Evolutionary conservation across 1,140 invertebrate genomes (phyloP).

Genomic region (Drosophila bocqueti): DNA sequence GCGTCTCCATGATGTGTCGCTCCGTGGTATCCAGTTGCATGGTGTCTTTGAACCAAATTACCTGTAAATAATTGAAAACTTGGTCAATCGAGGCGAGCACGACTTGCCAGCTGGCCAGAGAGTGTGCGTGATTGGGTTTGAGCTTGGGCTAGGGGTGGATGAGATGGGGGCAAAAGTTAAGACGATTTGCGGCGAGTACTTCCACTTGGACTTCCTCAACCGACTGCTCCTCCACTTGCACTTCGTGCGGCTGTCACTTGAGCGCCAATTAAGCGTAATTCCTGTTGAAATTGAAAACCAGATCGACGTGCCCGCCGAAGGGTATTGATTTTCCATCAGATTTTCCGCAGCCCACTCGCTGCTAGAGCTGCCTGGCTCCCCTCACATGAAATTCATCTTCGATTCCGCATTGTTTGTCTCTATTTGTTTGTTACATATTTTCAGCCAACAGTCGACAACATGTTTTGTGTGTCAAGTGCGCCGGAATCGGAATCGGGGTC

Average conservation of each 20-base stretch:
- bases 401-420: slow-evolving; percentile 46
- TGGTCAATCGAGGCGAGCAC: slow-evolving; percentile 70
- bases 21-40: slow-evolving; percentile 89
- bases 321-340: slow-evolving; percentile 55
- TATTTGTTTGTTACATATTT: slow-evolving; percentile 53
- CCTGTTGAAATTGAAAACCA: slow-evolving; percentile 59
- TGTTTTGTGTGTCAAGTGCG: slow-evolving; percentile 70
- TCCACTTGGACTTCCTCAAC: slow-evolving; percentile 34
- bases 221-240: slow-evolving; percentile 24
- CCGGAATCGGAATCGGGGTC: slow-evolving; percentile 7
- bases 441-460: slow-evolving; percentile 35
- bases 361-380: not conserved
- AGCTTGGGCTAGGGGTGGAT: not conserved
- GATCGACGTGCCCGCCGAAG: slow-evolving; percentile 44
- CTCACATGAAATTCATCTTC: slow-evolving; percentile 31
- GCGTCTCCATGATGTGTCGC: slow-evolving; percentile 88
- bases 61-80: slow-evolving; percentile 86
- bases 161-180: slow-evolving; percentile 58
- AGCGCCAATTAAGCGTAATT: slow-evolving; percentile 62
- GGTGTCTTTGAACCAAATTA: slow-evolving; percentile 89
- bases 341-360: slow-evolving; percentile 18
- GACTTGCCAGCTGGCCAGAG: slow-evolving; percentile 26
- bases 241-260: slow-evolving; percentile 54
- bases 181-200: slow-evolving; percentile 70
- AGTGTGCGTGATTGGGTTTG: slow-evolving; percentile 50